Evolutionary conservation across 2,797 vertebrate genomes (phyloP).

Genomic region (Salmo trutta): DNA sequence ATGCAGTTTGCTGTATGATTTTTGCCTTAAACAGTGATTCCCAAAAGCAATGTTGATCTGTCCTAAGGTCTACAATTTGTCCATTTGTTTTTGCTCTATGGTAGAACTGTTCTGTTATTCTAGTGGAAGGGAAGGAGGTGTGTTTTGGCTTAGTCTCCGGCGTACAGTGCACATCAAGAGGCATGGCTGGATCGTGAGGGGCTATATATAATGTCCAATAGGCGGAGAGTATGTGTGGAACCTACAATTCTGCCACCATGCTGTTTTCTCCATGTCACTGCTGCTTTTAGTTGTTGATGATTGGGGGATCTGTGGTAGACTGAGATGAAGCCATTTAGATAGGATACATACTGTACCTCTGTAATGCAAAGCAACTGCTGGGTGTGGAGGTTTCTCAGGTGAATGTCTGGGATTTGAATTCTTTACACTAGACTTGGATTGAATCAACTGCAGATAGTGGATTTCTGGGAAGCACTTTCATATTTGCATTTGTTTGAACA

Average conservation of each 20-base stretch:
- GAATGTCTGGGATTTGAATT: neutral
- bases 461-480: too few species aligned
- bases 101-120: conserved; percentile 17
- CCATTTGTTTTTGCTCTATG: conserved; percentile 12
- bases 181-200: conserved; percentile 33
- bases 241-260: neutral
- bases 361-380: neutral
- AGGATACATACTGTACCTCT: neutral
- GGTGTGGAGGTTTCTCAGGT: neutral
- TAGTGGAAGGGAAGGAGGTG: conserved; percentile 24
- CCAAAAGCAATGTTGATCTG: neutral
- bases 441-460: too few species aligned
- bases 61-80: conserved; percentile 8
- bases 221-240: conserved; percentile 21
- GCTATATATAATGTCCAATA: conserved; percentile 43
- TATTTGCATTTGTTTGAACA: too few species aligned
- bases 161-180: conserved; percentile 25
- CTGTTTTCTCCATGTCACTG: neutral
- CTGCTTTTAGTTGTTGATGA: neutral
- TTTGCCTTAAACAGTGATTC: neutral
- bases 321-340: neutral
- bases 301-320: neutral
- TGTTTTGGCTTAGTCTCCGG: conserved; percentile 29
- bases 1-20: neutral
- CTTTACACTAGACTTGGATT: neutral